Conservation (phyloP, 1,140 invertebrate genomes). For the Drosophila santomea region DNA sequence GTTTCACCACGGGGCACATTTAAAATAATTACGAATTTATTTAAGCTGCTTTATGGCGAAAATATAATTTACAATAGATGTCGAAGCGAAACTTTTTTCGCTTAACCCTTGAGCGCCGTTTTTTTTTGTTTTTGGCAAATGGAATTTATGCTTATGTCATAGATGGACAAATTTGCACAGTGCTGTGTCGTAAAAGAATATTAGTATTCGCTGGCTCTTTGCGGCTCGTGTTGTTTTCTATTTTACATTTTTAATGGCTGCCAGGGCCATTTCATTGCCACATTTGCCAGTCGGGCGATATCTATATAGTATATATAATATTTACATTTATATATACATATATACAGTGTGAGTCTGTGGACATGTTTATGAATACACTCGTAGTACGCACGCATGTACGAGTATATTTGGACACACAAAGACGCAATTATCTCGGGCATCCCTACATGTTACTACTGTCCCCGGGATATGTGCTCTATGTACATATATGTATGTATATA, state of each 20-base stretch:
- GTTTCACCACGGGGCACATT: constrained; percentile 63
- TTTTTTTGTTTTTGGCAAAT: too few species aligned
- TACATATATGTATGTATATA: not conserved
- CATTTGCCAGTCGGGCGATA: constrained; percentile 45
- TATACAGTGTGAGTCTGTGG: constrained; percentile 4
- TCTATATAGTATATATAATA: not conserved
- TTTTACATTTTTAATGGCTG: constrained; percentile 75
- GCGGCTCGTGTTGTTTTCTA: constrained; percentile 45
- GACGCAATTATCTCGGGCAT: constrained; percentile 64
- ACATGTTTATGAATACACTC: constrained; percentile 47
- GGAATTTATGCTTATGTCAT: constrained; percentile 78
- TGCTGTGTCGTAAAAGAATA: constrained; percentile 72
- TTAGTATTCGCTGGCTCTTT: constrained; percentile 38
- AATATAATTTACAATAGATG: constrained; percentile 77
- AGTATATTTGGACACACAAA: constrained; percentile 35
- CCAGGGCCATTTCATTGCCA: constrained; percentile 63
- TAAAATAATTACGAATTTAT: constrained; percentile 83
- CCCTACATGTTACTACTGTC: constrained; percentile 16
- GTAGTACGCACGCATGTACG: constrained; percentile 11
- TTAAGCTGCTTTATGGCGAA: constrained; percentile 76
- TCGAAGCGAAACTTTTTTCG: constrained; percentile 10
- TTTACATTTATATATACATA: not conserved
- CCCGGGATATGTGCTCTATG: not conserved
- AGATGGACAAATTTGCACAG: constrained; percentile 71
- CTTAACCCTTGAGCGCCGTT: constrained; percentile 23